These are phyloP conservation scores for Coronaproctus castanopsis DNA, from an alignment of 2,888 invertebrate species.

Conservation along the genomic window DNA sequence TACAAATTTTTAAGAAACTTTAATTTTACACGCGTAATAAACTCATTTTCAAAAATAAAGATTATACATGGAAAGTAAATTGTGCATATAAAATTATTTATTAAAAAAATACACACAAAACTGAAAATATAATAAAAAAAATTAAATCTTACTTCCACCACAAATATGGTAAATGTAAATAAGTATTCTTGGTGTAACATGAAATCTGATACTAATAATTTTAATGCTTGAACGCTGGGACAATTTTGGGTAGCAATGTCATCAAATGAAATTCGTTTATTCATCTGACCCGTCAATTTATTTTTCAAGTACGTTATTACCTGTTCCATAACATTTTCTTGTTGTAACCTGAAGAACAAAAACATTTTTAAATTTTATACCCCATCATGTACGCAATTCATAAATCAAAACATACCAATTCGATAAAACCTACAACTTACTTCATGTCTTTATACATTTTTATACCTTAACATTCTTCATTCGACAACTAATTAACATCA, in stretches of 20 bases:
- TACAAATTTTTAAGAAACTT: too few relatives aligned
- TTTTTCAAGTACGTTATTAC: background rate
- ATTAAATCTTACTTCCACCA: background rate
- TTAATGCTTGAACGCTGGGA: background rate
- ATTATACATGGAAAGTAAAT: background rate
- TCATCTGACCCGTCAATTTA: background rate
- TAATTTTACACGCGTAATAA: too few relatives aligned
- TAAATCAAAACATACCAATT: too few relatives aligned
- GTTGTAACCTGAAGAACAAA: background rate
- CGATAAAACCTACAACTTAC: too few relatives aligned
- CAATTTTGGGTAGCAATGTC: background rate
- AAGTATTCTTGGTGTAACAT: background rate
- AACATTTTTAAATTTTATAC: too few relatives aligned
- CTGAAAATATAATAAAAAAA: too few relatives aligned
- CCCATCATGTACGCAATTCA: too few relatives aligned
- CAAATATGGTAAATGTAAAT: background rate
- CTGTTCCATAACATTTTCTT: background rate
- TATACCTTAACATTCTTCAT: too few relatives aligned
- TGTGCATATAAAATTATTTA: too few relatives aligned
- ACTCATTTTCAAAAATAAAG: background rate
- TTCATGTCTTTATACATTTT: too few relatives aligned
- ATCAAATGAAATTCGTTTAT: background rate
- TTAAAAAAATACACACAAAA: too few relatives aligned
- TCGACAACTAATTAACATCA: too few relatives aligned
- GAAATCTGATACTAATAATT: background rate